Conservation (phyloP, 64 coral and sea anemone genomes). For the Acropora tenuis region DNA sequence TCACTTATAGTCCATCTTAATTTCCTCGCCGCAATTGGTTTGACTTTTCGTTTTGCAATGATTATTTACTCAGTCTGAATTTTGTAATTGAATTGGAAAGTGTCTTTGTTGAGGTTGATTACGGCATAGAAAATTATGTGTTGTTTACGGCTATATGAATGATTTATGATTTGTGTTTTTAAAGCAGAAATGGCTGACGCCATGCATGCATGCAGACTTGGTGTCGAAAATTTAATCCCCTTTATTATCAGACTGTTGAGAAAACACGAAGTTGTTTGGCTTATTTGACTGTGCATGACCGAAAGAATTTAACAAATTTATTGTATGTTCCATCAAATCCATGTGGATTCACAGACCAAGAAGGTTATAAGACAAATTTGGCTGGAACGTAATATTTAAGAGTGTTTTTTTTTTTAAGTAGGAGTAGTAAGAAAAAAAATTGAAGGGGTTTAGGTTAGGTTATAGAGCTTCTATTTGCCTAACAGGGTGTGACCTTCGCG, state of each 20-base stretch:
- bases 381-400: no score
- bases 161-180: conserved; percentile 46
- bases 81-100: conserved; percentile 14
- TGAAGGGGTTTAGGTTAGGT: no score
- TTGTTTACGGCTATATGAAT: background rate
- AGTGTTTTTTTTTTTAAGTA: no score
- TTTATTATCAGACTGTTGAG: background rate
- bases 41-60: background rate
- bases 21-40: background rate
- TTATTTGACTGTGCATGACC: background rate
- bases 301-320: background rate
- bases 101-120: background rate
- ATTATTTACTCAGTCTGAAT: conserved; percentile 26
- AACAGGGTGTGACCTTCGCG: background rate
- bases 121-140: background rate
- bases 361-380: no score
- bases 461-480: no score
- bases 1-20: background rate
- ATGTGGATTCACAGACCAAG: no score
- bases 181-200: conserved; percentile 21
- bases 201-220: conserved; percentile 33
- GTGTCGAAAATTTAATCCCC: conserved; percentile 40
- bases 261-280: background rate
- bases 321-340: background rate
- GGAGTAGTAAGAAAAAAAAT: no score